Evolutionary conservation across 1,140 invertebrate species (phyloP), one percentile per base, ranked within the genome.

Genomic region (Drosophila simulans): DNA sequence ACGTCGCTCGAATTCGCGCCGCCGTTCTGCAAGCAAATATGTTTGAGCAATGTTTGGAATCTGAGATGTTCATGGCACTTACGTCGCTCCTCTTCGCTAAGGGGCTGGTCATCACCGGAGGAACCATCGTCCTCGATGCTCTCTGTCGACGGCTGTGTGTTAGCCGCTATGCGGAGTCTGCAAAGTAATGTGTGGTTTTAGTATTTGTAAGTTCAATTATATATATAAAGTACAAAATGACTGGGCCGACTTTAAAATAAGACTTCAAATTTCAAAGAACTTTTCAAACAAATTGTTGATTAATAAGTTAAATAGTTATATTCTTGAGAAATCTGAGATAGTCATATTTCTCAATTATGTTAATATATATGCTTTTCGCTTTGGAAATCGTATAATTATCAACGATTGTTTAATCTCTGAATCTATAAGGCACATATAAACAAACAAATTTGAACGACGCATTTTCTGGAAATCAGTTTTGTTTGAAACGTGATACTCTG

Each of bases 1-100:
- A 92, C 99, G 99, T 42, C 95, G 95, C 92, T 98, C 97, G 92
- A 99, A 99, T 66, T 95, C 94, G 91, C 95, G 94, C 73, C 95
- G 94, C 80, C 95, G 94, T 64, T 93, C 95, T 96, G 70, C 63
- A 93, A 81, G 5, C 92, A 11, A 55, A 63, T 37, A 22, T 72
- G 56, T 74, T 75, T 58, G 43, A 45, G 63, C 15, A 42, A 15
- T 43, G 27, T 53, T 39, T 60, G 57, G 49, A 59, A 51, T 46
- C 27, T 8, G 15, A 55, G 27, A n/a, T 12, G 37, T 8, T 22
- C 25, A 39, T 46, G 15, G n/a, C 27, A 20, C 77, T 77, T 93
- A 82, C 94, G 93, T 66, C 94, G 93, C 60, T 93, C 92, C 48
- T 94, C 94, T 52, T 94, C 94, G 53, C 95, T 95, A 40, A 94